Percentiles rank a stretch among this genome's conserved stretches.
phyloP scores from a whole-genome alignment of 2,888 invertebrate species.

The Luperina nickerlii region DNA sequence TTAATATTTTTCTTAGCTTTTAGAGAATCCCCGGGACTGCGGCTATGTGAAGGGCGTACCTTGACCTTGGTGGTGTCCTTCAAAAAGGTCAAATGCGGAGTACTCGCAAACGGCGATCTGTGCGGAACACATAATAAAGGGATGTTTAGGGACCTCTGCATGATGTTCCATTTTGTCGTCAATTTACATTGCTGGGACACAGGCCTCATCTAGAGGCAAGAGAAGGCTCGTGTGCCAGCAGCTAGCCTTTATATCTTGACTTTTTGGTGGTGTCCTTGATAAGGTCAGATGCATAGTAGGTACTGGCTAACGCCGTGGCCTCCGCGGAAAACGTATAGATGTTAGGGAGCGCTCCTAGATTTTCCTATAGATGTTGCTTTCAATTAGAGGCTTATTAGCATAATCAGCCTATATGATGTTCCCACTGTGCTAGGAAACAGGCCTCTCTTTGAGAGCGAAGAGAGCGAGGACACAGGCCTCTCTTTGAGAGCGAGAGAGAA shows the following conservation, averaged over 20 bases:
- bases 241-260: slow-evolving; percentile 1
- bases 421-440: not conserved
- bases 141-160: not conserved
- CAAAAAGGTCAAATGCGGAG: slow-evolving; percentile 20
- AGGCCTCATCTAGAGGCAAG: not conserved
- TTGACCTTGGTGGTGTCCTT: slow-evolving; percentile 27
- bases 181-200: not conserved
- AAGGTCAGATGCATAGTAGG: slow-evolving; percentile 16
- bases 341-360: not conserved
- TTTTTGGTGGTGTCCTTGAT: slow-evolving; percentile 21
- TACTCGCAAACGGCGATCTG: not conserved
- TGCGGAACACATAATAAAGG: not conserved
- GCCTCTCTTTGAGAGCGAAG: not conserved
- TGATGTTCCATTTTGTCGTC: not conserved
- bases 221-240: not conserved
- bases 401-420: not conserved
- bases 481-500: no score
- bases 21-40: not conserved
- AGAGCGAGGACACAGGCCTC: no score
- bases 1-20: not conserved
- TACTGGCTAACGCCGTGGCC: not conserved
- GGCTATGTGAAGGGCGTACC: slow-evolving; percentile 14
- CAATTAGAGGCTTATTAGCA: not conserved
- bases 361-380: not conserved
- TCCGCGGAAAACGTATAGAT: not conserved